A percentile compares a stretch with the other conserved stretches of the same genome.
Evolutionary conservation across 2,797 vertebrate genomes (phyloP).

Genomic region (Microhierax caerulescens): DNA sequence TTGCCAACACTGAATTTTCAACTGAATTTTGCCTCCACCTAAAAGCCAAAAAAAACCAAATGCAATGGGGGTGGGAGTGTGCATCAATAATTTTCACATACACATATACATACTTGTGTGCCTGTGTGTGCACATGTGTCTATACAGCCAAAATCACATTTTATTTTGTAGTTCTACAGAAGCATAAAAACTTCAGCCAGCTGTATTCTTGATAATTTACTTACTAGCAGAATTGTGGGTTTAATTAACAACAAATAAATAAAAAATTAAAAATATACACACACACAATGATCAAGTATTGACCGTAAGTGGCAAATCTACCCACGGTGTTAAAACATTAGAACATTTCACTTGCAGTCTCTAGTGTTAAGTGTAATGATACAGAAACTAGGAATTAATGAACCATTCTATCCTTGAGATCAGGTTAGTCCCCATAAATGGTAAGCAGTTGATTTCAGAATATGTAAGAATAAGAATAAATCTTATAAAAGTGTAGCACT

Average conservation of each 20-base stretch:
- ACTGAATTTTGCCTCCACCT: background rate
- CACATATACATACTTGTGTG: background rate
- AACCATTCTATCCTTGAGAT: background rate
- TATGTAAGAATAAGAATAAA: background rate
- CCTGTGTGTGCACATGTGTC: fast-evolving
- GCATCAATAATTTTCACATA: background rate
- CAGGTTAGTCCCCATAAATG: background rate
- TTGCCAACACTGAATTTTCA: background rate
- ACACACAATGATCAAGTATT: background rate
- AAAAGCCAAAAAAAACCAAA: background rate
- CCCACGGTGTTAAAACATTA: background rate
- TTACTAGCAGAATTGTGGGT: background rate
- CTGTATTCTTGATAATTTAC: background rate
- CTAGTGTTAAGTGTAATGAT: background rate
- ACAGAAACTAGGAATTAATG: slow-evolving; percentile 14
- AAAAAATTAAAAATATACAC: background rate
- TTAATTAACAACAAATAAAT: background rate
- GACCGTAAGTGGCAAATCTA: background rate
- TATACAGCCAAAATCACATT: background rate
- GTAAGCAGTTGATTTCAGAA: slow-evolving; percentile 7
- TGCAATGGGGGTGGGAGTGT: background rate
- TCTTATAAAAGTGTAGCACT: background rate
- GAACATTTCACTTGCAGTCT: background rate
- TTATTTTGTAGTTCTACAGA: background rate
- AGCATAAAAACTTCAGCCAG: background rate